These are phyloP conservation scores for Thamnophis sirtalis DNA, from an alignment of 2,113 vertebrate genomes.

Conservation along the genomic window DNA sequence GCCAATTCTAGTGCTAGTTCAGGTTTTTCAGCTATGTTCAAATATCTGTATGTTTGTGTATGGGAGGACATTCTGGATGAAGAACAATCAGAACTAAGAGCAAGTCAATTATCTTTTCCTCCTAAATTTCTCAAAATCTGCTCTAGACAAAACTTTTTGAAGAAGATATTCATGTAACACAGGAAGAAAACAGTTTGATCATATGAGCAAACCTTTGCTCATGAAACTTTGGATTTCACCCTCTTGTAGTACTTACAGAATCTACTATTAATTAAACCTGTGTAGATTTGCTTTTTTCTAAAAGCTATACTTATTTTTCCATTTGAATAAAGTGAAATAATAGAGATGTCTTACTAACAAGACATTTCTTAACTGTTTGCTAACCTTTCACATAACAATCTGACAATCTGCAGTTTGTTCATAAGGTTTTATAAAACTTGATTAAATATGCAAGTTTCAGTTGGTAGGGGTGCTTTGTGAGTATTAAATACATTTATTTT, in stretches of 20 bases:
- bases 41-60: neutral
- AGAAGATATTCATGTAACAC: neutral
- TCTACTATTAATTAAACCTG: neutral
- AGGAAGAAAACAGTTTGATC: neutral
- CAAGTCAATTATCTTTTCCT: neutral
- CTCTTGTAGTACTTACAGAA: conserved; percentile 13
- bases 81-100: neutral
- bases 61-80: conserved; percentile 1
- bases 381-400: neutral
- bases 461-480: neutral
- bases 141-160: neutral
- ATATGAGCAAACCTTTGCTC: neutral
- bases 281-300: conserved; percentile 18
- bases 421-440: conserved; percentile 41
- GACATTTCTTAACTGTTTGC: neutral
- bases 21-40: neutral
- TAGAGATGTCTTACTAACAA: neutral
- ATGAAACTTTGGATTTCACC: neutral
- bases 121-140: neutral
- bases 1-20: neutral
- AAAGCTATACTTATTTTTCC: conserved; percentile 31
- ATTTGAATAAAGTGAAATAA: neutral
- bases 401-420: neutral
- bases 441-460: conserved; percentile 3
- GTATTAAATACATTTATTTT: conserved; percentile 24